Percentiles rank a stretch among this genome's conserved stretches.
These are phyloP conservation scores for Plebejus argus DNA, from an alignment of 2,888 invertebrate genomes.

Conservation along the genomic window DNA sequence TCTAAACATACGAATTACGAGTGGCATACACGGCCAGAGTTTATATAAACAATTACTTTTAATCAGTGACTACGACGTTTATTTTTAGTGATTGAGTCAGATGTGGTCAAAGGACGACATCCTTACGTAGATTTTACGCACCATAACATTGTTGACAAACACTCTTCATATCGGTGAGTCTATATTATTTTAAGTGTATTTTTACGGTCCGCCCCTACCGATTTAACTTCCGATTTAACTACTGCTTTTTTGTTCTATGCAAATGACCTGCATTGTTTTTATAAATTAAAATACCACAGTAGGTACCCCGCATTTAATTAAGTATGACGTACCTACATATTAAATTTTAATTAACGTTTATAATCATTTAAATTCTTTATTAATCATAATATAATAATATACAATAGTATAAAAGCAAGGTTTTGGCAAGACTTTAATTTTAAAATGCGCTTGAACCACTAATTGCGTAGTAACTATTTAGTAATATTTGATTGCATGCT, in stretches of 20 bases:
- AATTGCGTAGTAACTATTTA: too few relatives aligned
- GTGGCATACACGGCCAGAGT: not conserved
- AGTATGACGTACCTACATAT: not conserved
- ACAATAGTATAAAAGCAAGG: too few relatives aligned
- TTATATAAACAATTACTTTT: not conserved
- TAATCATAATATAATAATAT: too few relatives aligned
- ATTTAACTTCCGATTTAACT: too few relatives aligned
- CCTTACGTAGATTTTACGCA: conserved; percentile 14
- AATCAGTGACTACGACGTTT: conserved; percentile 25
- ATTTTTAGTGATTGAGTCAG: conserved; percentile 30
- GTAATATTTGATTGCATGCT: not conserved
- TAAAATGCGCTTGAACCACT: too few relatives aligned
- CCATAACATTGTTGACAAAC: conserved; percentile 2
- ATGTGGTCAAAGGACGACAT: conserved; percentile 30
- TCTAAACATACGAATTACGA: not conserved
- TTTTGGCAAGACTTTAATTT: too few relatives aligned
- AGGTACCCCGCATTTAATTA: not conserved
- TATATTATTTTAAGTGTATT: not conserved
- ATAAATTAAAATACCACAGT: not conserved
- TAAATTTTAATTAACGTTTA: not conserved
- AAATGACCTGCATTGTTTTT: not conserved
- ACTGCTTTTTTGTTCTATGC: not conserved
- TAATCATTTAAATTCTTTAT: too few relatives aligned
- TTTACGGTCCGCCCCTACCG: not conserved
- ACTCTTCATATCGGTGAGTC: not conserved